Evolutionary conservation across 2,888 invertebrate species (phyloP).

Genomic region (Aspidapion aeneum): DNA sequence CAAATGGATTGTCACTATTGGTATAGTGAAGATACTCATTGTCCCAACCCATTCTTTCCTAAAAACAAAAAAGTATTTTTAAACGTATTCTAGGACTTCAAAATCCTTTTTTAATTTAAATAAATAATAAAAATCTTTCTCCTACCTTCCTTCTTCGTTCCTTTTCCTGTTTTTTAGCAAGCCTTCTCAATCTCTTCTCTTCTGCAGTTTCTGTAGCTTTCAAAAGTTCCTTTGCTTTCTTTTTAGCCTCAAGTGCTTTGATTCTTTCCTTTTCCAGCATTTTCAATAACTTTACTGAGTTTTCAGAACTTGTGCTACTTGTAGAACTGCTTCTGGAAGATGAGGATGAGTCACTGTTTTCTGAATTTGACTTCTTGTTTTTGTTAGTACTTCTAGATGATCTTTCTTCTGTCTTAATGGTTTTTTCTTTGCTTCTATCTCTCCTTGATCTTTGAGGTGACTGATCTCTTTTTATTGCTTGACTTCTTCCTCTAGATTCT

Average conservation of each 20-base stretch:
- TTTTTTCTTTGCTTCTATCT: background rate
- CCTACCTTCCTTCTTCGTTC: slow-evolving; percentile 69
- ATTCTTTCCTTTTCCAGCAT: slow-evolving; percentile 69
- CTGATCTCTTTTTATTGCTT: background rate
- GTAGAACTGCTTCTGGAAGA: slow-evolving; percentile 1
- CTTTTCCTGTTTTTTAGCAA: slow-evolving; percentile 89
- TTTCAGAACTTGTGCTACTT: background rate
- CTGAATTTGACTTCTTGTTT: background rate
- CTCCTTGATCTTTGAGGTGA: background rate
- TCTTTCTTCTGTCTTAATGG: background rate
- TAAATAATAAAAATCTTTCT: too few species aligned
- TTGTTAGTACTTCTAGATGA: background rate
- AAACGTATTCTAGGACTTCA: too few species aligned
- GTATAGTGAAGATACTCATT: slow-evolving; percentile 96
- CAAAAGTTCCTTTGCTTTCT: slow-evolving; percentile 66
- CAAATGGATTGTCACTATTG: slow-evolving; percentile 98
- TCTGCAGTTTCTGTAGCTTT: slow-evolving; percentile 95
- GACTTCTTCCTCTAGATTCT: background rate
- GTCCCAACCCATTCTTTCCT: slow-evolving; percentile 94
- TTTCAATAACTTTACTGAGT: slow-evolving; percentile 53
- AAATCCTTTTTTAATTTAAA: too few species aligned
- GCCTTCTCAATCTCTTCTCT: slow-evolving; percentile 78
- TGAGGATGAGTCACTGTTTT: background rate
- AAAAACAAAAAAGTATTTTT: too few species aligned
- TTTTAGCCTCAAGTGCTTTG: slow-evolving; percentile 61